Evolutionary conservation across 64 coral and sea anemone species (phyloP), one percentile per base, ranked within the genome.

Genomic region (Porites lutea): DNA sequence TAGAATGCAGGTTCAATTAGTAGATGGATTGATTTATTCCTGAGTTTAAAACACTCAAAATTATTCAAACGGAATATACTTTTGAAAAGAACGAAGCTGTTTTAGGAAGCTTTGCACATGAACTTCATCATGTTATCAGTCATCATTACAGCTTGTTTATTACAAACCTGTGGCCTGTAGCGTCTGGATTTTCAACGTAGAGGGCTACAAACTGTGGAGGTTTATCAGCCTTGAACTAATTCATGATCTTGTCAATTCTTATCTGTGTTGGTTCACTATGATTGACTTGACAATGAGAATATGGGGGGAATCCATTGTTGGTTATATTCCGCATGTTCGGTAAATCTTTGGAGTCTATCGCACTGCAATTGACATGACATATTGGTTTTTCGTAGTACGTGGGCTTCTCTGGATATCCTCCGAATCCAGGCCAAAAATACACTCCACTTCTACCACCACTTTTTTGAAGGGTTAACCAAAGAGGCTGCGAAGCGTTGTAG

Each of bases 351-450:
- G 75, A 44, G 52, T 91, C 52, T 4, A 93, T 19, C 10, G 50
- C 85, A 23, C 69, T 69, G 66, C 95, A 97, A 20, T 97, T 94
- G 6, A 74, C 78, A 20, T 84, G 79, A 19, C 95, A 97, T 14
- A 89, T 51, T 1, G 70, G 95, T 21, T 93, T 93, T 67, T 94
- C 95, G 86, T 90, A 91, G 8, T 82, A 94, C 8, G 72, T 94
- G 0, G 95, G 95, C 51, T 94, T 94, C 44, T 94, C 27, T 3
- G 52, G 20, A 44, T 97, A 97, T 27, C 95, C 93, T 15, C 72
- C 93, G 2, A 90, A 94, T 52, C 95, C 95, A 1, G 95, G 95
- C 95, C 95, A 97, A 44, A 97, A 97, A 46, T 97, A 92, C 5
- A 89, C 22, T 27, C 81, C 95, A 8, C 85, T 93, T 47, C 64